Percentiles rank a stretch among this genome's conserved stretches.
Conservation (phyloP, 2,797 vertebrate genomes). For the Poeciliopsis turneri region DNA sequence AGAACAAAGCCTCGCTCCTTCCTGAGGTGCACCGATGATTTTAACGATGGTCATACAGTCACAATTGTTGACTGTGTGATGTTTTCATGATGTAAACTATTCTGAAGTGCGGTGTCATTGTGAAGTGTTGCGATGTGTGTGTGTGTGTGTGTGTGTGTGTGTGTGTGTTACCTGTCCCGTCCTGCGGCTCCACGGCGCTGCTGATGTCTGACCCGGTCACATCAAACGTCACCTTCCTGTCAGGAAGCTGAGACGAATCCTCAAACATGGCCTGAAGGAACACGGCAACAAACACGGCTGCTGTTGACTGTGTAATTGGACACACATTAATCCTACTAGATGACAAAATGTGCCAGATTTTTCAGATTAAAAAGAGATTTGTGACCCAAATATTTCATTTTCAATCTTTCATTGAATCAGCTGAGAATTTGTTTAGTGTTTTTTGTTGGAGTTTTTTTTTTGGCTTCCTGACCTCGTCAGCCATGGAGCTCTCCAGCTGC, state of each 20-base stretch:
- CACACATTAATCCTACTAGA: too few species aligned
- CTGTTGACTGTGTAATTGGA: not conserved
- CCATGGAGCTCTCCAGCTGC: slow-evolving; percentile 84
- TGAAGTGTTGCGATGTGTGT: too few species aligned
- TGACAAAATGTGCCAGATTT: not conserved
- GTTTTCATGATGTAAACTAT: too few species aligned
- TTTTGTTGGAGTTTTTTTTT: not conserved
- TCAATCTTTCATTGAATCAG: not conserved
- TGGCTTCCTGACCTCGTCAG: slow-evolving; percentile 81
- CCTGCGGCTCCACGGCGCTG: slow-evolving; percentile 70
- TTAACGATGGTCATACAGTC: too few species aligned
- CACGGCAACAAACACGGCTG: not conserved
- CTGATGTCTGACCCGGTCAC: slow-evolving; percentile 83
- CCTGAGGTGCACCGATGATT: not conserved
- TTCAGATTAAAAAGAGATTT: not conserved
- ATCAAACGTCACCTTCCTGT: slow-evolving; percentile 87
- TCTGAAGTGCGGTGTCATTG: too few species aligned
- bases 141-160: not conserved
- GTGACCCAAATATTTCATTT: not conserved
- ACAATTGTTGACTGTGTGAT: too few species aligned
- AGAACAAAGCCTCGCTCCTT: not conserved
- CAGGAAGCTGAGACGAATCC: slow-evolving; percentile 65
- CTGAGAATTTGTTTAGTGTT: not conserved
- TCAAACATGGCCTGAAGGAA: slow-evolving; percentile 70
- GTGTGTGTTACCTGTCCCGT: slow-evolving; percentile 58